These are phyloP conservation scores for Terebella lapidaria DNA, from an alignment of 2,888 invertebrate genomes.

Conservation along the genomic window DNA sequence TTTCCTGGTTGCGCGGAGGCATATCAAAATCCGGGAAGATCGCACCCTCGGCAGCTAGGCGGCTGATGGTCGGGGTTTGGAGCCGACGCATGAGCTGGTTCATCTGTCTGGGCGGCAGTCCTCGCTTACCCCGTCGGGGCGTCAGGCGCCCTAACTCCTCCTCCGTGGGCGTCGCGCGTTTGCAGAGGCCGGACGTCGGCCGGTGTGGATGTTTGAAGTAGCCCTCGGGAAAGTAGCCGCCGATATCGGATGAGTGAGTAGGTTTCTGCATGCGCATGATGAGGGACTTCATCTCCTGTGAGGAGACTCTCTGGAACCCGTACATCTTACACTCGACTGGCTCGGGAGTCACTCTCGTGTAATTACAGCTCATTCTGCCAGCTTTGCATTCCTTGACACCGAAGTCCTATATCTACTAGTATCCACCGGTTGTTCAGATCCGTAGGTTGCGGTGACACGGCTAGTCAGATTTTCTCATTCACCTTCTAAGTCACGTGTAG, in stretches of 20 bases:
- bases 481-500: no score
- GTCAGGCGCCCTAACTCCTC: not conserved
- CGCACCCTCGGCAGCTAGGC: not conserved
- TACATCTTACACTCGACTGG: not conserved
- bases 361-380: not conserved
- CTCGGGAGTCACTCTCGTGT: not conserved
- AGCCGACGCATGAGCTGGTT: not conserved
- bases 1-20: not conserved
- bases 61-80: slow-evolving; percentile 1
- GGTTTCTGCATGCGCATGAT: not conserved
- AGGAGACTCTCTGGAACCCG: not conserved
- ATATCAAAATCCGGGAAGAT: not conserved
- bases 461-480: no score
- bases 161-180: not conserved
- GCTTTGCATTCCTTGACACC: no score
- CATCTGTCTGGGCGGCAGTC: not conserved
- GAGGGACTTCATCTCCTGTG: not conserved
- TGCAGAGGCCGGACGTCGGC: not conserved
- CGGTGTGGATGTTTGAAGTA: not conserved
- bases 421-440: no score
- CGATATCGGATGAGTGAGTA: not conserved
- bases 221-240: not conserved
- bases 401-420: no score
- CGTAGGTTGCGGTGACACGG: no score
- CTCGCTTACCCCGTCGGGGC: not conserved